phyloP scores from a whole-genome alignment of 2,113 vertebrate genomes.

The Nicator chloris region DNA sequence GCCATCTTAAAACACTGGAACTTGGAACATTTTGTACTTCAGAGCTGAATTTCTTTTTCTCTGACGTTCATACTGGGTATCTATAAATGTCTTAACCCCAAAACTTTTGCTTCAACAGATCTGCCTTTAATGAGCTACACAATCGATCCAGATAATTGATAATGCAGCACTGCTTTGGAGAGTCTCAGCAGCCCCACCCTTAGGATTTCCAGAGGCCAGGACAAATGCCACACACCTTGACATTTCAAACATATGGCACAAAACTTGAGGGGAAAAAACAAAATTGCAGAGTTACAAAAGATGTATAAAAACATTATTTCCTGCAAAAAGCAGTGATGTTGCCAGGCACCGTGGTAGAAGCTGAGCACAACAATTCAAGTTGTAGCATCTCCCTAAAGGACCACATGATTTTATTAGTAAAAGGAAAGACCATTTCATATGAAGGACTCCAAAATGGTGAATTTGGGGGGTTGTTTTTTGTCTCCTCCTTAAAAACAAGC shows the following conservation, averaged over 20 bases:
- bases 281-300: neutral
- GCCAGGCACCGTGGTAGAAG: neutral
- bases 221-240: neutral
- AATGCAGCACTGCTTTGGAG: neutral
- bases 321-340: neutral
- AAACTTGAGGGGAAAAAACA: neutral
- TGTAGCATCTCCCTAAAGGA: neutral
- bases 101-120: neutral
- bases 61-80: neutral
- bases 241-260: neutral
- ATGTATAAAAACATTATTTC: neutral
- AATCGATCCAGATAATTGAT: neutral
- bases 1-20: neutral
- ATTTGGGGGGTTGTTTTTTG: neutral
- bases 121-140: neutral
- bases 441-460: neutral
- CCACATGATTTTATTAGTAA: neutral
- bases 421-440: neutral
- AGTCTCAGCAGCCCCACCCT: neutral
- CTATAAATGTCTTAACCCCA: neutral
- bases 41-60: neutral
- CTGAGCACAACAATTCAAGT: neutral
- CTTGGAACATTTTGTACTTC: neutral
- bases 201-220: neutral
- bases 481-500: neutral